Evolutionary conservation across 2,888 invertebrate genomes (phyloP).

Genomic region (Cyaniris semiargus): DNA sequence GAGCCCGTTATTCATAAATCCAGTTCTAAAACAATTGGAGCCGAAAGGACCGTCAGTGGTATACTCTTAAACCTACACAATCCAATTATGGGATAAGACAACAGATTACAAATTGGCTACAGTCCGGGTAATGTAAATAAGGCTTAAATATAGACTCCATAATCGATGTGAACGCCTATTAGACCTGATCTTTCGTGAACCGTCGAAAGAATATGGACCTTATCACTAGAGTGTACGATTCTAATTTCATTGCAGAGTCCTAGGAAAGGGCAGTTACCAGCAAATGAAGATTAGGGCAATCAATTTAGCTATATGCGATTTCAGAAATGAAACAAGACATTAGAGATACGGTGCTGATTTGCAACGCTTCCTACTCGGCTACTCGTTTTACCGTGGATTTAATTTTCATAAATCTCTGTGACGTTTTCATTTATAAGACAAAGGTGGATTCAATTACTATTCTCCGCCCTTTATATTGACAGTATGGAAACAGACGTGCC

Average conservation of each 20-base stretch:
- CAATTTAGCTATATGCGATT: conserved; percentile 33
- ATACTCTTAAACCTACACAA: conserved; percentile 31
- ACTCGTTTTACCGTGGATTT: conserved; percentile 21
- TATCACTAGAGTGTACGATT: neutral
- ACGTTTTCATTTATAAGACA: neutral
- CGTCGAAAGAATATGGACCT: neutral
- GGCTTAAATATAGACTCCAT: conserved; percentile 33
- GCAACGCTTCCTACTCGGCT: conserved; percentile 32
- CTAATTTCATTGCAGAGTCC: neutral
- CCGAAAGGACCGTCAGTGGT: conserved; percentile 16
- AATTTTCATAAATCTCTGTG: neutral
- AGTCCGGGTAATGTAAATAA: conserved; percentile 35
- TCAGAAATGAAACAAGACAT: conserved; percentile 35
- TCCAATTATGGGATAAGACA: conserved; percentile 33
- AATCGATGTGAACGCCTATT: conserved; percentile 30
- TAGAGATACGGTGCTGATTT: conserved; percentile 31
- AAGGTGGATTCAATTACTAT: neutral
- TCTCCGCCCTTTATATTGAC: neutral
- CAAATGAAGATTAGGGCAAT: conserved; percentile 33
- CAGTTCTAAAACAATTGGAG: conserved; percentile 3
- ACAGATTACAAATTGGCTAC: conserved; percentile 33
- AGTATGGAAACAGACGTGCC: neutral
- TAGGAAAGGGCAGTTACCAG: conserved; percentile 28
- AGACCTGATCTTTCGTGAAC: conserved; percentile 18
- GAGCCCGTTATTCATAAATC: conserved; percentile 5